These are phyloP conservation scores for Amblyopsis hoosieri DNA, from an alignment of 2,797 vertebrate genomes.

Conservation along the genomic window DNA sequence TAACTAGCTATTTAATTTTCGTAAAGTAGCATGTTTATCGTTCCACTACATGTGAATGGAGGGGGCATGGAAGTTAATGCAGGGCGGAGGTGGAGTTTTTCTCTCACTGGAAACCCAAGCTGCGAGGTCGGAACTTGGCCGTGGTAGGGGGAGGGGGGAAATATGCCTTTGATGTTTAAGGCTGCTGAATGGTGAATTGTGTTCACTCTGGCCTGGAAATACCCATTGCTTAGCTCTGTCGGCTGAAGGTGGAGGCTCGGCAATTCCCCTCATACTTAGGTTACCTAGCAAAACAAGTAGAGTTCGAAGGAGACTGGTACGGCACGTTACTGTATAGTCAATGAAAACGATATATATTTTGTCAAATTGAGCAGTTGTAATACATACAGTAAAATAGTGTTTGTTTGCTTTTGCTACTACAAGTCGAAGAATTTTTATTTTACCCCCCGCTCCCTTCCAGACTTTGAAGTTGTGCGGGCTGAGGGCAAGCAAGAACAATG, in stretches of 20 bases:
- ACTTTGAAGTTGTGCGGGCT: constrained; percentile 77
- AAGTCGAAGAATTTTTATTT: constrained; percentile 22
- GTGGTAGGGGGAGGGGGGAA: constrained; percentile 72
- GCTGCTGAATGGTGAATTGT: constrained; percentile 78
- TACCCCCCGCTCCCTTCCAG: constrained; percentile 35
- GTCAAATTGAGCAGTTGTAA: constrained; percentile 26
- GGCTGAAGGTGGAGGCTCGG: constrained; percentile 69
- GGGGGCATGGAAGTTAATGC: constrained; percentile 70
- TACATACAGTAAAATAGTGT: constrained; percentile 12
- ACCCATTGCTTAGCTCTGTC: constrained; percentile 70
- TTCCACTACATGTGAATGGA: constrained; percentile 44
- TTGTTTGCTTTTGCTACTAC: constrained; percentile 10
- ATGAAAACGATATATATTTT: constrained; percentile 8
- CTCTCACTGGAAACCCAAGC: constrained; percentile 73
- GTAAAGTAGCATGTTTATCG: constrained; percentile 11
- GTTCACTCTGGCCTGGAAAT: constrained; percentile 78
- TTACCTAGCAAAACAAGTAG: constrained; percentile 49
- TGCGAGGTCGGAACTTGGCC: constrained; percentile 77
- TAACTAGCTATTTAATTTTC: background rate
- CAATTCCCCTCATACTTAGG: constrained; percentile 59
- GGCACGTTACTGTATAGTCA: constrained; percentile 43
- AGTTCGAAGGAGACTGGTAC: constrained; percentile 29
- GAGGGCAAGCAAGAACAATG: constrained; percentile 80
- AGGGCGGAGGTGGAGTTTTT: constrained; percentile 65
- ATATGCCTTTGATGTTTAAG: constrained; percentile 78